Percentiles rank a stretch among this genome's conserved stretches.
phyloP scores from a whole-genome alignment of 2,113 vertebrate genomes.

The Phocoena sinus region DNA sequence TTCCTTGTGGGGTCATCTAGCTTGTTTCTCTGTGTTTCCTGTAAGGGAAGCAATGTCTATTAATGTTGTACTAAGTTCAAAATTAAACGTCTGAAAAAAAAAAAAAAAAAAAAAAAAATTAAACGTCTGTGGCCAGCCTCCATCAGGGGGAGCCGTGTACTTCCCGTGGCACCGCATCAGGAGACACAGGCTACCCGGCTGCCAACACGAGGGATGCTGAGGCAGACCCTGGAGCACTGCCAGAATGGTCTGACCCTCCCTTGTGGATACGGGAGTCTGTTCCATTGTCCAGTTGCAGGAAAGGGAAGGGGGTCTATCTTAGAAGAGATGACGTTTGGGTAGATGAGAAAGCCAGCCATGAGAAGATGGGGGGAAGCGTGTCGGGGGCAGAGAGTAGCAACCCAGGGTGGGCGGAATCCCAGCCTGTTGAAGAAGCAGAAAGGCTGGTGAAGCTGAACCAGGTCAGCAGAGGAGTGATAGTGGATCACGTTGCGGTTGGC shows the following conservation, averaged over 20 bases:
- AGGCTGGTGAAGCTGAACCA: neutral
- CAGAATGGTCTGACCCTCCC: neutral
- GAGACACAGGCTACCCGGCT: neutral
- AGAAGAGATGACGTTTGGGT: neutral
- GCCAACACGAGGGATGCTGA: neutral
- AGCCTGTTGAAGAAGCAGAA: neutral
- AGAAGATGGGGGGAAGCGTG: neutral
- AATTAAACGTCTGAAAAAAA: neutral
- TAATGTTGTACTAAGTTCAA: neutral
- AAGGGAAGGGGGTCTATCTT: neutral
- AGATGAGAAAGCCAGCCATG: neutral
- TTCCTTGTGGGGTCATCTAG: neutral
- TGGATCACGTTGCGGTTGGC: neutral
- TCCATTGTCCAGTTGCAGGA: neutral
- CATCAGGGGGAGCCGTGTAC: neutral
- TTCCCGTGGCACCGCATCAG: fast-evolving
- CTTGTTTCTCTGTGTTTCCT: neutral
- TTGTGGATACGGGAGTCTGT: neutral
- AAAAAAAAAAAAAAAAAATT: too few species aligned
- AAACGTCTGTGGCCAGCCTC: neutral
- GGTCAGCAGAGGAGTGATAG: neutral
- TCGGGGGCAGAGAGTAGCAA: neutral
- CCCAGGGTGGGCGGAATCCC: neutral
- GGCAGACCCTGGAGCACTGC: neutral
- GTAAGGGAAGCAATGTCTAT: neutral